Base-by-base conservation (phyloP, 2,797 vertebrate genomes). In the Acipenser ruthenus region DNA sequence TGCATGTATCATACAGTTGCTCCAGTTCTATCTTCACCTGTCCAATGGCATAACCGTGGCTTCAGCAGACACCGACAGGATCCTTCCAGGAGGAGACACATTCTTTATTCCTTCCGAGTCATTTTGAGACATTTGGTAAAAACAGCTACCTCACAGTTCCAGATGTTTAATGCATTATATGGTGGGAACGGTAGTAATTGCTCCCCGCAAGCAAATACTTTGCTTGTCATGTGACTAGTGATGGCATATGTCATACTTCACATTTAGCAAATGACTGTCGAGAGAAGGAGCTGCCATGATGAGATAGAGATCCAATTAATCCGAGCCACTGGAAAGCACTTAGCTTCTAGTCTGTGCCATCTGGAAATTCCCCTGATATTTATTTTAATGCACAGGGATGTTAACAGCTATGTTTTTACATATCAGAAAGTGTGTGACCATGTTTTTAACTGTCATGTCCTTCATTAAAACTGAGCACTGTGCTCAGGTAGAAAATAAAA, bases 221-320 rank as follows among this genome's bases (percentile, higher is more conserved):
- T 80, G 80, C 74, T 70, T 77, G 77, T 84, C 79, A 78, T 81
- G 79, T 74, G 76, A 60, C 70, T 65, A 73, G 76, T 72, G 75
- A 68, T 58, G 74, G 75, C 78, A 84, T 80, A 79, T 87, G 83
- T 83, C 78, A 80, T 65, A 73, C 59, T 72, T 56, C 69, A 73
- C 65, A 79, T 71, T 55, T 71, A 78, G 76, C 73, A 77, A 79
- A 80, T 52, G 72, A 72, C 78, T 78, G 76, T 81, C 81, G 79
- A 70, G 71, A 67, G 68, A 74, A 80, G 65, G 51, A 55, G 68
- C 60, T 71, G 76, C 68, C 72, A 69, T 68, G 68, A 70, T 73
- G 67, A 82, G 80, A 83, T 73, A 75, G 78, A 81, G 37, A 70
- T 71, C 72, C 72, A 79, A 80, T 84, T 86, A 78, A 82, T 83